These are phyloP conservation scores for Origma solitaria DNA, from an alignment of 2,113 vertebrate genomes.

Conservation along the genomic window DNA sequence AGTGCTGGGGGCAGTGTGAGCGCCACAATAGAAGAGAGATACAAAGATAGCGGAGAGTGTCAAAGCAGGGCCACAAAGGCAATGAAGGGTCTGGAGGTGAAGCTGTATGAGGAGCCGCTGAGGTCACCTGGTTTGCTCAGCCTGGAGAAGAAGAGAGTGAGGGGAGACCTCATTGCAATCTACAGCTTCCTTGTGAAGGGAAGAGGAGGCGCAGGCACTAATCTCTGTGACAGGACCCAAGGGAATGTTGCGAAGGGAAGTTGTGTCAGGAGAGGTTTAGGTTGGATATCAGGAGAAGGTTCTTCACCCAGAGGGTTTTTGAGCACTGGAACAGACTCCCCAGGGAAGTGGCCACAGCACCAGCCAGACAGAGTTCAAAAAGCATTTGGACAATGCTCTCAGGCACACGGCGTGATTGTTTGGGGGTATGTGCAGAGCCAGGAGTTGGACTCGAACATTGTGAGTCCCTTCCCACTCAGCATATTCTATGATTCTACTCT, in stretches of 20 bases:
- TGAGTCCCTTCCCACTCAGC: background rate
- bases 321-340: background rate
- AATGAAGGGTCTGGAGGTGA: background rate
- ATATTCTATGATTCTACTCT: background rate
- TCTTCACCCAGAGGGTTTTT: background rate
- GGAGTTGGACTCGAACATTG: fast-evolving
- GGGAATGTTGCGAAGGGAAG: background rate
- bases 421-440: background rate
- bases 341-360: background rate
- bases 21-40: background rate
- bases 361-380: background rate
- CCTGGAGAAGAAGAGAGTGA: background rate
- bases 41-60: too few species aligned
- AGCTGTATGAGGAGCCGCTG: fast-evolving
- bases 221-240: background rate
- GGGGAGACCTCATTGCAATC: background rate
- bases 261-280: background rate
- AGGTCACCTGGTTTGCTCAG: background rate
- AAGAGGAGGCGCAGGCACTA: background rate
- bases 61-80: background rate
- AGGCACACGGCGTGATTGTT: background rate
- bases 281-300: background rate
- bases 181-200: background rate
- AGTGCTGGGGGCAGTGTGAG: background rate
- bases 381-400: background rate